phyloP scores from a whole-genome alignment of 2,113 vertebrate species.

The Xyliphius kryptos region DNA sequence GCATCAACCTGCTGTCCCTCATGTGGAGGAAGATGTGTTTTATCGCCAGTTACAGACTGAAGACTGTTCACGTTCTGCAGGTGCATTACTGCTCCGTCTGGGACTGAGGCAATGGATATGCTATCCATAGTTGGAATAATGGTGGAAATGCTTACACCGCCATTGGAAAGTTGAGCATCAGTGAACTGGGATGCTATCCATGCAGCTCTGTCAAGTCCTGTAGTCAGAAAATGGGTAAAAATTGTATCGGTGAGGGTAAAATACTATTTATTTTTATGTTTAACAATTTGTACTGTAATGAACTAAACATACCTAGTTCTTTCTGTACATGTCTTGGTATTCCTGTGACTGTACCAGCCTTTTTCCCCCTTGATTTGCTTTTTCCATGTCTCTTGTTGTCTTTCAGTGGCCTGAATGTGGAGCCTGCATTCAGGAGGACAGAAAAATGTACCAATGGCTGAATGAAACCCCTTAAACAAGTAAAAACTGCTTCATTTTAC shows the following conservation, averaged over 20 bases:
- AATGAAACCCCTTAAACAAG: no score
- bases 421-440: conserved; percentile 53
- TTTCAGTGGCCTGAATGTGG: conserved; percentile 66
- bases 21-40: conserved; percentile 61
- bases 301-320: conserved; percentile 89
- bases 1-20: conserved; percentile 69
- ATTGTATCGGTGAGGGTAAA: neutral
- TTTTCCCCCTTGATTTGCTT: conserved; percentile 60
- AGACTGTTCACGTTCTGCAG: conserved; percentile 50
- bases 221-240: neutral
- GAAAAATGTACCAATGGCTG: no score
- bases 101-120: conserved; percentile 17
- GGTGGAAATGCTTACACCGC: conserved; percentile 63
- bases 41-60: conserved; percentile 42
- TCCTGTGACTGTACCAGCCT: conserved; percentile 70
- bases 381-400: conserved; percentile 57
- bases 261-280: no score
- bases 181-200: conserved; percentile 42
- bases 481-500: no score
- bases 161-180: conserved; percentile 55
- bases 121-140: conserved; percentile 50
- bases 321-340: conserved; percentile 86
- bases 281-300: no score
- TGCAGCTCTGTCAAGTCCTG: conserved; percentile 61
- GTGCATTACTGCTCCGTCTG: conserved; percentile 42